Base-by-base conservation (phyloP, 2,888 invertebrate genomes). In the Laspeyria flexula region DNA sequence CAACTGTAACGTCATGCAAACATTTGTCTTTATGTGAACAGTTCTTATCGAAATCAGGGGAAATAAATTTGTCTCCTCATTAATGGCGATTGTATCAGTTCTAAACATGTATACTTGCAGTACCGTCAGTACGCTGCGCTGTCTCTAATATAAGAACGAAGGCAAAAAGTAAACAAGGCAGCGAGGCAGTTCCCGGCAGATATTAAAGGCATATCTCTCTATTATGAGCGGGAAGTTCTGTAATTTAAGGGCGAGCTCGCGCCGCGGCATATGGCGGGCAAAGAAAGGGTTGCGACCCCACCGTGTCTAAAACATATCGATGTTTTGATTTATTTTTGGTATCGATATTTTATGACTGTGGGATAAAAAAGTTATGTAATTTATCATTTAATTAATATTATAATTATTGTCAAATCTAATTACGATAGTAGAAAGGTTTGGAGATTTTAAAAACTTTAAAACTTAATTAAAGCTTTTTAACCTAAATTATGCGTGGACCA, bases 121-220 rank as follows among this genome's bases (percentile, higher is more conserved):
- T 62, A 55, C 38, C 29, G 37, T 27, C 48, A 31, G 47, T 39
- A 64, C 54, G 30, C 79, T 79, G 75, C 54, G 30, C 79, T 79
- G 75, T 85, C 75, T 86, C 82, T 87, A 87, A 88, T 88, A 88
- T 85, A 88, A 88, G 88, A 87, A 86, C 82, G 73, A 72, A 76
- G 72, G 86, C 84, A 91, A 91, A 91, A 90, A 90, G 89, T 85
- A 89, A 90, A 90, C 88, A 88, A 80, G 85, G 78, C 77, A 65
- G 67, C 71, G 79, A 76, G 78, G 84, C 85, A 83, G 85, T 85
- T 85, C 80, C 87, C 84, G 86, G 88, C 90, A 88, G 90, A 92
- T 91, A 92, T 92, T 92, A 92, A 92, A 92, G 90, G 90, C 90
- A 90, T 91, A 91, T 91, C 90, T 90, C 90, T 91, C 90, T 88